A percentile compares a stretch with the other conserved stretches of the same genome.
These are phyloP conservation scores for Podarcis lilfordi DNA, from an alignment of 2,797 vertebrate genomes.

Conservation along the genomic window DNA sequence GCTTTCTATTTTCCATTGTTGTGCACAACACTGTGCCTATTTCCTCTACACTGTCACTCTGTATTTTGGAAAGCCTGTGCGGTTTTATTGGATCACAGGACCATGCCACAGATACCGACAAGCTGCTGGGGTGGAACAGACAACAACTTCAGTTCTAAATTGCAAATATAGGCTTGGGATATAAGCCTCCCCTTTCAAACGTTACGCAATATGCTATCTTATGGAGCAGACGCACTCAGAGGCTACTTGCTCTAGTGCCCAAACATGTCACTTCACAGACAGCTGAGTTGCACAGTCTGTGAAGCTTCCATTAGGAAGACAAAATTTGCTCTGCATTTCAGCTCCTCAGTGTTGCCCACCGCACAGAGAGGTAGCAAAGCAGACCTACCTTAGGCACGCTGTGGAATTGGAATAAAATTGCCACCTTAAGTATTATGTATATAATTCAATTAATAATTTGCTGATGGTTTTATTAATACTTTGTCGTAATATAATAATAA, in stretches of 20 bases:
- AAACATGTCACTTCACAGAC: neutral
- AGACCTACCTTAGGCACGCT: neutral
- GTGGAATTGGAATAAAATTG: too few relatives aligned
- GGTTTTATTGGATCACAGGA: constrained; percentile 1
- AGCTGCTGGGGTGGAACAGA: constrained; percentile 19
- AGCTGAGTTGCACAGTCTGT: neutral
- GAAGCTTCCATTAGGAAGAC: neutral
- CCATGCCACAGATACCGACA: constrained; percentile 11
- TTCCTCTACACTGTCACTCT: constrained; percentile 6
- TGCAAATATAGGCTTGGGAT: neutral
- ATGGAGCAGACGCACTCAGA: neutral
- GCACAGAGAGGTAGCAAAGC: neutral
- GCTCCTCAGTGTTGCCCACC: neutral
- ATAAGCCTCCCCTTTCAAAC: constrained; percentile 22
- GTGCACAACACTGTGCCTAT: neutral
- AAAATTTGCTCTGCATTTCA: neutral
- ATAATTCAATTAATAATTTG: too few relatives aligned
- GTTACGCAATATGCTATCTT: neutral
- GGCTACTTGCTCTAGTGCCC: neutral
- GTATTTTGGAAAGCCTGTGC: neutral
- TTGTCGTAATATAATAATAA: too few relatives aligned
- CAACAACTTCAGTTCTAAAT: constrained; percentile 14
- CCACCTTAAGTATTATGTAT: too few relatives aligned
- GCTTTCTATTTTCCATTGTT: neutral
- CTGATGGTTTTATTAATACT: too few relatives aligned